Evolutionary conservation across 2,888 invertebrate species (phyloP).

Genomic region (Parelbella ahira): DNA sequence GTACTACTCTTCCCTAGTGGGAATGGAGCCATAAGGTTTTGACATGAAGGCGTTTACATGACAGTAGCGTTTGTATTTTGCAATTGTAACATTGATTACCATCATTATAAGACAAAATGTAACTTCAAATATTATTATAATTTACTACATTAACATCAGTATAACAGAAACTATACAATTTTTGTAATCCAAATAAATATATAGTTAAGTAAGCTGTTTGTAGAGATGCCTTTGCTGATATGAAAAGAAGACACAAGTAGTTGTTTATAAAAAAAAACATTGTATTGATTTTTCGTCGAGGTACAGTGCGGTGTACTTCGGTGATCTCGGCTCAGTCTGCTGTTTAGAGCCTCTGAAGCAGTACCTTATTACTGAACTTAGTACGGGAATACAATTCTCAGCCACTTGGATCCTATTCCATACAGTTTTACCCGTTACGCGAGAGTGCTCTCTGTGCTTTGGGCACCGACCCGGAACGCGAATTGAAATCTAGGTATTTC

Average conservation of each 20-base stretch:
- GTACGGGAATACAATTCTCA: slow-evolving; percentile 1
- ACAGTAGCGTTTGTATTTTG: too few relatives aligned
- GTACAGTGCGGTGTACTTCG: slow-evolving; percentile 32
- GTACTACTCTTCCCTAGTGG: too few relatives aligned
- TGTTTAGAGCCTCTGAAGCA: background rate
- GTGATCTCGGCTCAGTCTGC: slow-evolving; percentile 17
- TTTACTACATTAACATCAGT: too few relatives aligned
- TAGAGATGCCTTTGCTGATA: slow-evolving; percentile 29
- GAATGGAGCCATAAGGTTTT: too few relatives aligned
- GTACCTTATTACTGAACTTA: slow-evolving; percentile 10
- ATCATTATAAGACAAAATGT: too few relatives aligned
- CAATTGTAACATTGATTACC: too few relatives aligned
- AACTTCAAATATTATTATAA: too few relatives aligned
- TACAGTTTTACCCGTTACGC: slow-evolving; percentile 11
- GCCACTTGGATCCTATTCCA: slow-evolving; percentile 1
- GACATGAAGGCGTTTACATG: too few relatives aligned
- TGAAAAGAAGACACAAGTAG: slow-evolving; percentile 26
- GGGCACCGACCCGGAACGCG: slow-evolving; percentile 40
- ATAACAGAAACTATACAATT: too few relatives aligned
- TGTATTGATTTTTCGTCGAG: slow-evolving; percentile 65
- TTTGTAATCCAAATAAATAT: too few relatives aligned
- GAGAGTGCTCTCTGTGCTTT: slow-evolving; percentile 12
- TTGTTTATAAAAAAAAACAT: slow-evolving; percentile 62
- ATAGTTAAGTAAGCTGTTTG: background rate
- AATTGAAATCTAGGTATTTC: background rate